These are phyloP conservation scores for Oryzias sinensis DNA, from an alignment of 2,797 vertebrate species.

Conservation along the genomic window DNA sequence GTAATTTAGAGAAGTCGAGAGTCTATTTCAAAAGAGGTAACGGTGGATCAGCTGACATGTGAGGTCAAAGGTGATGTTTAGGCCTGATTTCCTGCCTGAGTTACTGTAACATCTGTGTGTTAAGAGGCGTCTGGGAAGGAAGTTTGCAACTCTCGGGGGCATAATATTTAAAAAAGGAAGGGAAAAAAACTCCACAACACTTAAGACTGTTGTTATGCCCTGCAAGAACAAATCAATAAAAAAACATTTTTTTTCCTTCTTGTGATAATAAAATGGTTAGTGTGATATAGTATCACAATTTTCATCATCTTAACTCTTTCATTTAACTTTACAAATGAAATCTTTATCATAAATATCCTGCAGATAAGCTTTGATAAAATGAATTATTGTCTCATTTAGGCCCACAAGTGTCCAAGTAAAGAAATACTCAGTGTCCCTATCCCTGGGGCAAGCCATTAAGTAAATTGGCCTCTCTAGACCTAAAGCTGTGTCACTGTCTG, in stretches of 20 bases:
- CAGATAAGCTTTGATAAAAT: conserved; percentile 55
- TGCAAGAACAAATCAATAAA: too few relatives aligned
- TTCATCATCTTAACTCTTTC: conserved; percentile 43
- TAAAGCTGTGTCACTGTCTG: conserved; percentile 76
- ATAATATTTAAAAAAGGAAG: conserved; percentile 39
- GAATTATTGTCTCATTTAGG: conserved; percentile 60
- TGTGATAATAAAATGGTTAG: conserved; percentile 3
- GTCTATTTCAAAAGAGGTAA: conserved; percentile 94
- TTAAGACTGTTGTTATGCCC: neutral
- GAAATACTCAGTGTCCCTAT: conserved; percentile 68
- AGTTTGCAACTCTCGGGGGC: conserved; percentile 83
- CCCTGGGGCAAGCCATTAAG: conserved; percentile 76
- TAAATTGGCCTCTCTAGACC: conserved; percentile 79
- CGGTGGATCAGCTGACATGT: conserved; percentile 91
- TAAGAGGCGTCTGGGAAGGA: conserved; percentile 84
- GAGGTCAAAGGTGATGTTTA: conserved; percentile 92
- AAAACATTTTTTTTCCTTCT: too few relatives aligned
- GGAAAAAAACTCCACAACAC: conserved; percentile 23
- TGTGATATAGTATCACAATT: conserved; percentile 23
- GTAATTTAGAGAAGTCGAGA: conserved; percentile 91
- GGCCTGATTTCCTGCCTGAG: conserved; percentile 87
- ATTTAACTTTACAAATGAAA: conserved; percentile 58
- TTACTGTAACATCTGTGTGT: conserved; percentile 99
- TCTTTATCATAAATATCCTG: conserved; percentile 34
- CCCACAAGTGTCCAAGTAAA: conserved; percentile 71